phyloP scores from a whole-genome alignment of 2,113 vertebrate genomes.

The Indicator maculatus region DNA sequence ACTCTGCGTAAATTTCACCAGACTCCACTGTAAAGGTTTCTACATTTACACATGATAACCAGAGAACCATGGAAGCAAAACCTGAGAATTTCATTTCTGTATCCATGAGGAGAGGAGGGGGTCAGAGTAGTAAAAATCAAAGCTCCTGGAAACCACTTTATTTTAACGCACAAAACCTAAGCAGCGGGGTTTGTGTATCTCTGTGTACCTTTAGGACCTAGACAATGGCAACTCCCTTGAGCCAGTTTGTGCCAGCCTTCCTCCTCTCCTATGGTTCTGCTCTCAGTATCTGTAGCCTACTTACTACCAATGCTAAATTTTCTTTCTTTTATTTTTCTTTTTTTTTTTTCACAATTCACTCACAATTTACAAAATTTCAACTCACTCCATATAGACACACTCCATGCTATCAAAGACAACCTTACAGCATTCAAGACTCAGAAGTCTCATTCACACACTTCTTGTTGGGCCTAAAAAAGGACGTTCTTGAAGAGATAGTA shows the following conservation, averaged over 20 bases:
- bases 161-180: neutral
- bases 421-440: neutral
- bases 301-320: neutral
- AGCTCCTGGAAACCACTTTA: neutral
- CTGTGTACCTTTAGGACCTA: neutral
- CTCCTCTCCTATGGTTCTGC: neutral
- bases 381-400: neutral
- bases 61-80: neutral
- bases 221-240: neutral
- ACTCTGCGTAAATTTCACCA: neutral
- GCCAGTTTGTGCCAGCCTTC: neutral
- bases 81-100: neutral
- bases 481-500: neutral
- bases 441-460: neutral
- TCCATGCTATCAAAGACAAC: neutral
- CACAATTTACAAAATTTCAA: neutral
- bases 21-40: neutral
- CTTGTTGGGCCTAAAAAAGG: neutral
- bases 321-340: neutral
- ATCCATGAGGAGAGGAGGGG: neutral
- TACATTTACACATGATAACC: accelerated
- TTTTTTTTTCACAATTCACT: neutral
- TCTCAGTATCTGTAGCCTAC: neutral
- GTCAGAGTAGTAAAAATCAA: neutral
- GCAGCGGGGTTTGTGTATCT: neutral